Conservation (phyloP, 1,140 invertebrate species). For the Nebria ingens region DNA sequence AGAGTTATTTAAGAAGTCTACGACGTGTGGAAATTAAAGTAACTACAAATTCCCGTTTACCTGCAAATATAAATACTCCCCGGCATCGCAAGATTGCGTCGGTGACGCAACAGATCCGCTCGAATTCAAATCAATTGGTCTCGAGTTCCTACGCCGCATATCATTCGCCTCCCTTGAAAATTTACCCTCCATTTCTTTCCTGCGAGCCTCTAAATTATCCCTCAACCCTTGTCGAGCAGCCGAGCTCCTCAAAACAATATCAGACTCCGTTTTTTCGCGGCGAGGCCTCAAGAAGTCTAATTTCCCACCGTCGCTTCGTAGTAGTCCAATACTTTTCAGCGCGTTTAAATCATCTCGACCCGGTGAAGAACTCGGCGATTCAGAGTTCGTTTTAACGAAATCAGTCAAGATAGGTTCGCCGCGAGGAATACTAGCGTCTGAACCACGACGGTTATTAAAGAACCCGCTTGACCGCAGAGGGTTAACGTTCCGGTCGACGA, state of each 20-base stretch:
- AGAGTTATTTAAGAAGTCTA: no score
- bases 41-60: constrained; percentile 27
- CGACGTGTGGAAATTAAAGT: no score
- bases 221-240: constrained; percentile 35
- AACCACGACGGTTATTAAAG: constrained; percentile 52
- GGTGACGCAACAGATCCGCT: constrained; percentile 23
- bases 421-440: constrained; percentile 40
- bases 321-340: constrained; percentile 33
- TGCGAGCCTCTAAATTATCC: constrained; percentile 36
- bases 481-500: constrained; percentile 39
- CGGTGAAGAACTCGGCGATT: constrained; percentile 23
- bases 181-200: constrained; percentile 36
- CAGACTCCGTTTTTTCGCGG: constrained; percentile 76
- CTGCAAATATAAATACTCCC: constrained; percentile 32
- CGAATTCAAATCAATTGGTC: constrained; percentile 34
- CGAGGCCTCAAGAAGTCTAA: constrained; percentile 44
- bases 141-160: constrained; percentile 35
- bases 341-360: constrained; percentile 29
- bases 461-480: constrained; percentile 49
- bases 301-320: constrained; percentile 28
- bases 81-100: constrained; percentile 25
- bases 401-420: constrained; percentile 63
- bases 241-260: constrained; percentile 61
- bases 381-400: constrained; percentile 51
- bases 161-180: constrained; percentile 35